Base-by-base conservation (phyloP, 2,888 invertebrate genomes). In the Oscheius onirici region DNA sequence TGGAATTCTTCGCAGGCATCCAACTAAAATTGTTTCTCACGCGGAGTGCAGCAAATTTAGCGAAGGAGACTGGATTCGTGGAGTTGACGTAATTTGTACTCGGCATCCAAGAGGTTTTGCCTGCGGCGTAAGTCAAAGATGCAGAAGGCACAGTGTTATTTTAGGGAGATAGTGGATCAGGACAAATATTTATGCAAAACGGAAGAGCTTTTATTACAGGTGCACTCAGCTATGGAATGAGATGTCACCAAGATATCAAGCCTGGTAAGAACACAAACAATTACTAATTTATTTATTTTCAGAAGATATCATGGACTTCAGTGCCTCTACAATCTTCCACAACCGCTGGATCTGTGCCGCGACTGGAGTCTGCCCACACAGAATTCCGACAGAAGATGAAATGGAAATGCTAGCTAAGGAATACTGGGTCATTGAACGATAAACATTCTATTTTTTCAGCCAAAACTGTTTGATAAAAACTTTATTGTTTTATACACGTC, bases 301-400 rank as follows among this genome's bases (percentile, higher is more conserved):
- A 26, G 55, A 55, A 26, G 26, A 28, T 3, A 55, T 55, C 28
- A 28, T 55, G 28, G 55, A 34, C 34, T 55, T 55, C 17, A 55
- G 15, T 17, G 28, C 26, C 55, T 20, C n/a, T 11, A 28, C 55
- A 55, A 11, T 11, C n/a, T 11, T 5, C n/a, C 55, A 55, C 28
- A 28, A 26, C n/a, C 28, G 55, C 3, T 55, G 55, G 55, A 55
- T 55, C 28, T 20, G 24, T 3, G 55, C 55, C 3, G 55, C 17
- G 1, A 55, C 26, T 15, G 55, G 55, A 2, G 28, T 55, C 10
- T 24, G 26, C 28, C 13, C 34, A 8, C 3, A 34, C 34, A 34
- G 34, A 34, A 34, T 34, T 34, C 34, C 8, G 5, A 34, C 34
- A 8, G 34, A 34, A 34, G 34, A 34, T 34, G 34, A 34, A 34